Evolutionary conservation across 2,888 invertebrate species (phyloP).

Genomic region (Cheilosia variabilis): DNA sequence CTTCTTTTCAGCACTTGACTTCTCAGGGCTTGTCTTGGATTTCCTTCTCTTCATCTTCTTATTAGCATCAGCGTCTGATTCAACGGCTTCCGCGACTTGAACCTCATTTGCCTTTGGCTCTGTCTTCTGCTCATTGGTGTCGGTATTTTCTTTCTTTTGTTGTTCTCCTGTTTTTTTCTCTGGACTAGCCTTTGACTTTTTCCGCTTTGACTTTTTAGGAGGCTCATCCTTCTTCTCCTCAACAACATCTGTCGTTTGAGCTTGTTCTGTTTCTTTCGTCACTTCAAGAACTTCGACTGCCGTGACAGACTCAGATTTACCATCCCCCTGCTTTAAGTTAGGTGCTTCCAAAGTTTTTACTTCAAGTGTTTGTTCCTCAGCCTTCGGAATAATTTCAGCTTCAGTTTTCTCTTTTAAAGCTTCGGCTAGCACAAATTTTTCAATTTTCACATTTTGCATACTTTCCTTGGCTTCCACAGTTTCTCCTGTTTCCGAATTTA

Average conservation of each 20-base stretch:
- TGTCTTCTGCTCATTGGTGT: not conserved
- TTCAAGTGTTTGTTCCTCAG: conserved; percentile 20
- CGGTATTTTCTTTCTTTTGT: not conserved
- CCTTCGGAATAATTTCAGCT: not conserved
- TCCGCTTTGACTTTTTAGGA: conserved; percentile 11
- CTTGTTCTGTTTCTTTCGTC: not conserved
- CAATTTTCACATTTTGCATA: not conserved
- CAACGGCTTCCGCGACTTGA: not conserved
- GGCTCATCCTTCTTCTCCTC: conserved; percentile 9
- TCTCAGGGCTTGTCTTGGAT: conserved; percentile 17
- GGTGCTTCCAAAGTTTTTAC: not conserved
- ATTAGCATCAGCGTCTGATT: not conserved
- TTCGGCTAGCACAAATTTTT: not conserved
- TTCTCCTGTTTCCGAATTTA: not conserved
- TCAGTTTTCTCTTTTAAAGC: conserved; percentile 1
- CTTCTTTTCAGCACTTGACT: not conserved
- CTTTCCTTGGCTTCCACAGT: not conserved
- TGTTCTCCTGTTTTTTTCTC: conserved; percentile 10
- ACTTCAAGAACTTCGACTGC: not conserved
- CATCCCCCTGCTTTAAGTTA: not conserved
- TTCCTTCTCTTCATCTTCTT: conserved; percentile 19
- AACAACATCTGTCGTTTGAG: not conserved
- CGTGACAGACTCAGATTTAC: not conserved
- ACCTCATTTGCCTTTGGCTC: not conserved
- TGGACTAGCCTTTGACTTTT: conserved; percentile 43